Evolutionary conservation across 2,888 invertebrate species (phyloP).

Genomic region (Dermolepida albohirtum): DNA sequence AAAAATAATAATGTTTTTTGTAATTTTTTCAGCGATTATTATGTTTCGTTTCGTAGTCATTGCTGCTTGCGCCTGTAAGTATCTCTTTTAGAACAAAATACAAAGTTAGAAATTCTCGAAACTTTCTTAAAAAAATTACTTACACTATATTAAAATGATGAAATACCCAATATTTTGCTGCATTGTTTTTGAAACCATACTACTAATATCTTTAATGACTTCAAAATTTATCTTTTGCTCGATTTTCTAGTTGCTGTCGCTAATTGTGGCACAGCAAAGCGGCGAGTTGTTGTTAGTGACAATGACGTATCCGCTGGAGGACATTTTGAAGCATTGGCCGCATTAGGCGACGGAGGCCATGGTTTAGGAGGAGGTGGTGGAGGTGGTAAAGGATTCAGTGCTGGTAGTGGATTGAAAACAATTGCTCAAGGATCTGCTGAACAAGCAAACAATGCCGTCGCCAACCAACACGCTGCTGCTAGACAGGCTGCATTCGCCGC

Average conservation of each 20-base stretch:
- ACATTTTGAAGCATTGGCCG: constrained; percentile 35
- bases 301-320: constrained; percentile 34
- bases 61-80: constrained; percentile 66
- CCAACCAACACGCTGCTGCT: constrained; percentile 66
- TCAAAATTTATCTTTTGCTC: neutral
- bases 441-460: constrained; percentile 75
- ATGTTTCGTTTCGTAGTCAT: constrained; percentile 69
- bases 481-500: constrained; percentile 79
- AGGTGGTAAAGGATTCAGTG: constrained; percentile 66
- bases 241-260: constrained; percentile 66
- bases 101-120: too few species aligned
- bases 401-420: constrained; percentile 73
- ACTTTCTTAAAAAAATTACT: too few species aligned
- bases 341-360: constrained; percentile 33
- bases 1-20: constrained; percentile 4
- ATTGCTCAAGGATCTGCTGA: constrained; percentile 76
- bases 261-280: constrained; percentile 35
- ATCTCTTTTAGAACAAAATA: constrained; percentile 3
- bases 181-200: too few species aligned
- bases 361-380: constrained; percentile 46
- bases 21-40: constrained; percentile 29
- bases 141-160: too few species aligned
- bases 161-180: too few species aligned
- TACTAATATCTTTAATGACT: too few species aligned
- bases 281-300: constrained; percentile 39